Evolutionary conservation across 1,140 invertebrate species (phyloP), one percentile per base, ranked within the genome.

Genomic region (Mamestra configurata): DNA sequence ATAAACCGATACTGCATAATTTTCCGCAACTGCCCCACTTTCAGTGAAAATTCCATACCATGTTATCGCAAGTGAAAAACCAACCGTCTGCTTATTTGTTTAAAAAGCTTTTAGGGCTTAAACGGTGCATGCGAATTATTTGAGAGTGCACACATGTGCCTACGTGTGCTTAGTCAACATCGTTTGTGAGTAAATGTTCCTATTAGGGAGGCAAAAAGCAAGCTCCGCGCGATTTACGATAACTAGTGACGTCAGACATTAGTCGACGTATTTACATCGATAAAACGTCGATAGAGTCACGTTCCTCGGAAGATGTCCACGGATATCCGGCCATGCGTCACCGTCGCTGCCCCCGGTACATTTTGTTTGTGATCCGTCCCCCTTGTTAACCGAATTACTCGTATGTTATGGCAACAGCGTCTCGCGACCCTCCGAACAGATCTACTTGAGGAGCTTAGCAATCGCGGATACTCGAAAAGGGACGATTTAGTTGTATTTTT

Each of bases 291-390:
- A 93, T 93, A 93, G 90, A 90, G 91, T 89, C 86, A 77, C 81
- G 84, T 80, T 79, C 77, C 75, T 77, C 79, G 79, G 82, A 72
- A 84, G 86, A 91, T 84, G 86, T 77, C 84, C 79, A 73, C 87
- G 90, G 90, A 93, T 88, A 89, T 93, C 91, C 93, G 89, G 68
- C 84, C 86, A 90, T 91, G 93, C 91, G 89, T 94, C 93, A 93
- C 82, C 79, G 82, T 79, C 81, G 75, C 73, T 77, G 43, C 70
- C 84, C 89, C 87, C 87, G 86, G 71, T 87, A 89, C 87, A 86
- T 89, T 90, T 89, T 92, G 91, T 92, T 93, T 93, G 90, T 88
- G 89, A 90, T 91, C 88, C 85, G 89, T 87, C 85, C 90, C 79
- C 90, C 89, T 92, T 92, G 88, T 93, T 92, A 93, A 93, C 86